A percentile compares a stretch with the other conserved stretches of the same genome.
These are phyloP conservation scores for Grus americana DNA, from an alignment of 2,113 vertebrate genomes.

Conservation along the genomic window DNA sequence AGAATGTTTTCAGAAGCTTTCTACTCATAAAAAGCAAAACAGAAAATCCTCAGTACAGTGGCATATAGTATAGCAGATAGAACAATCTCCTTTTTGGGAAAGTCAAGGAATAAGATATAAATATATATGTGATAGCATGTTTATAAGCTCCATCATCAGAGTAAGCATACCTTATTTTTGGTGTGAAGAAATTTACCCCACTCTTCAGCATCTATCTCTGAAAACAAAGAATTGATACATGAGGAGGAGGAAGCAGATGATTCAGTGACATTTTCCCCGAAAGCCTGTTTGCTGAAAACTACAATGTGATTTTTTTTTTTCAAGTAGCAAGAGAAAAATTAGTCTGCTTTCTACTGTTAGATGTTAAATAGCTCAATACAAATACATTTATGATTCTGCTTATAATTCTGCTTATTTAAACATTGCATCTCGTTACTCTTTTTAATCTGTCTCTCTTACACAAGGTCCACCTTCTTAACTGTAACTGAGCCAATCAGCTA, in stretches of 20 bases:
- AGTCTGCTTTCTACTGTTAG: background rate
- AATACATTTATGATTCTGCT: background rate
- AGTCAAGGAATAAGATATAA: background rate
- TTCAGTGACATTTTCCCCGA: background rate
- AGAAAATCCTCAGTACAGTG: background rate
- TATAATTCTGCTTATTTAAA: background rate
- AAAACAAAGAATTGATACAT: constrained; percentile 60
- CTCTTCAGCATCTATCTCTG: constrained; percentile 93
- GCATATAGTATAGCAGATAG: background rate
- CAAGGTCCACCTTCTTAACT: background rate
- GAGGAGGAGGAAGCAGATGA: background rate
- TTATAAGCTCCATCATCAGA: background rate
- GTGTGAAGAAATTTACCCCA: constrained; percentile 99
- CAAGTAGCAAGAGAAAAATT: background rate
- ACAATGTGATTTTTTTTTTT: background rate
- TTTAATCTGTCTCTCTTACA: background rate
- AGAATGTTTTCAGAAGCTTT: background rate
- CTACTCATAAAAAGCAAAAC: background rate
- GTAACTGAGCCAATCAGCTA: background rate
- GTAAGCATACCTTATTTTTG: constrained; percentile 91
- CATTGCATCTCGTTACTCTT: background rate
- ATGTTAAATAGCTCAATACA: background rate
- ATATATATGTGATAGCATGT: background rate
- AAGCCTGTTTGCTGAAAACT: background rate
- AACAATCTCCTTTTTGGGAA: background rate